Conservation (phyloP, 2,797 vertebrate genomes). For the Myripristis jacobus region DNA sequence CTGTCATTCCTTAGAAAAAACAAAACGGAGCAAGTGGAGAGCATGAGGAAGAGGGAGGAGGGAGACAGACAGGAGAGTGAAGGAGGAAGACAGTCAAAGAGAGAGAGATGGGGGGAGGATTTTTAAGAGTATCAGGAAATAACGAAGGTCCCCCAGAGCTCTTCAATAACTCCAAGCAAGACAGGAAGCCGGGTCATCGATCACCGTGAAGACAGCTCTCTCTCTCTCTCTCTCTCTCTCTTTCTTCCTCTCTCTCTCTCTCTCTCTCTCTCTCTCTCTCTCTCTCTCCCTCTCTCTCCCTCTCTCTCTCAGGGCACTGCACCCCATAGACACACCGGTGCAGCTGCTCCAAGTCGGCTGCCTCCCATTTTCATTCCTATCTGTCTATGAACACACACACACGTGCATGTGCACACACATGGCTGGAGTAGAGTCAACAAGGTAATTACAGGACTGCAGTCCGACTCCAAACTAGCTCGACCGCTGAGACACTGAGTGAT, state of each 20-base stretch:
- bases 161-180: conserved; percentile 61
- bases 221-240: conserved; percentile 23
- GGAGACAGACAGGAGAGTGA: conserved; percentile 8
- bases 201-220: conserved; percentile 53
- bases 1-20: conserved; percentile 48
- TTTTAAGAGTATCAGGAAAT: conserved; percentile 71
- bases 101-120: conserved; percentile 30
- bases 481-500: conserved; percentile 57
- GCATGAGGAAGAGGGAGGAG: conserved; percentile 1
- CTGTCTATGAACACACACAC: conserved; percentile 42
- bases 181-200: conserved; percentile 70
- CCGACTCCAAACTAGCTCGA: conserved; percentile 44
- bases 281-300: conserved; percentile 1
- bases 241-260: background rate
- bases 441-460: conserved; percentile 72
- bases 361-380: conserved; percentile 73
- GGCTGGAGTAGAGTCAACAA: conserved; percentile 62
- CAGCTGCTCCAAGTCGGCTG: conserved; percentile 66
- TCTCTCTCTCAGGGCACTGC: conserved; percentile 51
- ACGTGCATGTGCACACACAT: conserved; percentile 29
- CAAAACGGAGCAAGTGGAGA: conserved; percentile 22
- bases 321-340: conserved; percentile 32
- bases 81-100: background rate
- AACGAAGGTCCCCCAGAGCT: conserved; percentile 61
- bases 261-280: conserved; percentile 21